phyloP scores from a whole-genome alignment of 92 coral and sea anemone genomes.

The Plumapathes pennacea region DNA sequence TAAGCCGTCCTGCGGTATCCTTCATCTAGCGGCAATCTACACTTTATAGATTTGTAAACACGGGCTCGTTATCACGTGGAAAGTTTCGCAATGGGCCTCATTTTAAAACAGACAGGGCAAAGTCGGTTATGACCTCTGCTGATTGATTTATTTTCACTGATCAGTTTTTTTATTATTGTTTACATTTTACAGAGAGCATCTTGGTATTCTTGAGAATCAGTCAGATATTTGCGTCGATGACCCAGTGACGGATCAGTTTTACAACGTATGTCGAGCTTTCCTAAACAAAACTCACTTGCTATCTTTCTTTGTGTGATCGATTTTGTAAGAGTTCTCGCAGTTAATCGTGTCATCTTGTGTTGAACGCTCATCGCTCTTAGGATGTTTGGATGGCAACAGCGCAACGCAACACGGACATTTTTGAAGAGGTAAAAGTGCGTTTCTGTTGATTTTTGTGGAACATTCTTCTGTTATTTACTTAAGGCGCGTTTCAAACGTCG shows the following conservation, averaged over 20 bases:
- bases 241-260: conserved; percentile 69
- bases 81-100: too few relatives aligned
- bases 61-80: too few relatives aligned
- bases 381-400: conserved; percentile 85
- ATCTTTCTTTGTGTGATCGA: too few relatives aligned
- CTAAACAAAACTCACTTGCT: neutral
- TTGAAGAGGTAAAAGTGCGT: conserved; percentile 64
- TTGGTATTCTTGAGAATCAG: conserved; percentile 50
- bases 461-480: neutral
- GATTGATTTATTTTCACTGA: neutral
- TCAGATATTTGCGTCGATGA: conserved; percentile 55
- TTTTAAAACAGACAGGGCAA: too few relatives aligned
- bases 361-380: conserved; percentile 21
- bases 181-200: conserved; percentile 57
- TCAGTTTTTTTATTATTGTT: neutral
- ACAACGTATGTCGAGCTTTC: conserved; percentile 49
- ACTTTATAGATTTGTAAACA: too few relatives aligned
- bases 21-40: too few relatives aligned
- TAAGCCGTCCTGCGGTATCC: too few relatives aligned
- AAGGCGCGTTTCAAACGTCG: too few relatives aligned
- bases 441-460: neutral
- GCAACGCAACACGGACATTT: conserved; percentile 73
- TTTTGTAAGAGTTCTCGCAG: too few relatives aligned
- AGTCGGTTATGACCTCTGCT: too few relatives aligned
- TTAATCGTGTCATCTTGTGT: too few relatives aligned